Evolutionary conservation across 2,797 vertebrate genomes (phyloP).

Genomic region (Dromococcyx pavoninus): DNA sequence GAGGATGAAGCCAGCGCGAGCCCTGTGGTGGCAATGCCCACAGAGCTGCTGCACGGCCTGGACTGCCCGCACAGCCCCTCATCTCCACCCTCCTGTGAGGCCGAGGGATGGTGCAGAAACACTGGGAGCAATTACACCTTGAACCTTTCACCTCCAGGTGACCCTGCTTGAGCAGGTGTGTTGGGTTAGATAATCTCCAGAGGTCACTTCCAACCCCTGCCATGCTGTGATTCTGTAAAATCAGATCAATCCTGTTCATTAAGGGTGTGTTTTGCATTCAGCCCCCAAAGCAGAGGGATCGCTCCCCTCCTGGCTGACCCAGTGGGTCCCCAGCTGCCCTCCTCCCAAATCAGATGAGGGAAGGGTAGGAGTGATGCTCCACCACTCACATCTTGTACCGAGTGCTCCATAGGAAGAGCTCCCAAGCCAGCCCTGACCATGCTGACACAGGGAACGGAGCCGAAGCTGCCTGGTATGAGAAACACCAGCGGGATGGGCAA

Average conservation of each 20-base stretch:
- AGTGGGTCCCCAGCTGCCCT: background rate
- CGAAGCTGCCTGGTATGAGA: background rate
- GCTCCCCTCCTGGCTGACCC: background rate
- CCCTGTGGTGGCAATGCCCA: accelerated
- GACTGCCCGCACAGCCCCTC: no score
- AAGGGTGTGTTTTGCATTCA: background rate
- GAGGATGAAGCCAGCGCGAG: background rate
- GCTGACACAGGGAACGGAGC: accelerated
- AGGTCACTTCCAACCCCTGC: no score
- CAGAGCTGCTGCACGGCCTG: accelerated
- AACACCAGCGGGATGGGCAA: background rate
- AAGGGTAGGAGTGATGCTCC: background rate
- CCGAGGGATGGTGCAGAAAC: accelerated
- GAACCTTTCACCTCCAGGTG: no score
- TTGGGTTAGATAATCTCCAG: no score
- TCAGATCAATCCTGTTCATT: accelerated
- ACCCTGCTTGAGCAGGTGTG: no score
- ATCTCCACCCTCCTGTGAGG: accelerated
- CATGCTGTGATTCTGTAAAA: background rate
- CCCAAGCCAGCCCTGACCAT: background rate
- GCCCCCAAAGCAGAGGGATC: background rate
- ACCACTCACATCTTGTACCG: accelerated
- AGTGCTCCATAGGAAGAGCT: background rate
- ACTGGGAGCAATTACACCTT: accelerated
- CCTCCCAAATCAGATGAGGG: background rate